A percentile compares a stretch with the other conserved stretches of the same genome.
phyloP scores from a whole-genome alignment of 2,888 invertebrate species.

The Sialis lutaria region DNA sequence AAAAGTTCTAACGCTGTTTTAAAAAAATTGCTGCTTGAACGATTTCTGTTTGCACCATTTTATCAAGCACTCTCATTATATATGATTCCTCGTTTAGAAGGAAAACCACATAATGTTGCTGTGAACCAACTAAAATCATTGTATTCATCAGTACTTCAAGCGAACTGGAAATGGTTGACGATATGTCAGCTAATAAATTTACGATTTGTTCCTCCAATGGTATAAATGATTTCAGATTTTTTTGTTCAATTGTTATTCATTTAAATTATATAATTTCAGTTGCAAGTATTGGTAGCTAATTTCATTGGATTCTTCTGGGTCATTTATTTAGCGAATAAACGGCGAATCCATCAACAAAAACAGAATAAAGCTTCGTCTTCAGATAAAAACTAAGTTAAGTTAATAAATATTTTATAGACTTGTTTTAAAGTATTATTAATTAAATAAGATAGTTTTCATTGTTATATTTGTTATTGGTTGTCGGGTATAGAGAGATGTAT shows the following conservation, averaged over 20 bases:
- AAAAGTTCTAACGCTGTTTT: conserved; percentile 28
- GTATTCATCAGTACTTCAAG: conserved; percentile 45
- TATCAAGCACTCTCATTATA: conserved; percentile 60
- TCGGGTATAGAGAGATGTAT: too few relatives aligned
- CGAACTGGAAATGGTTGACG: conserved; percentile 65
- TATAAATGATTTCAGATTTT: conserved; percentile 23
- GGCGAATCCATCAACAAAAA: conserved; percentile 31
- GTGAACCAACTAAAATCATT: conserved; percentile 41
- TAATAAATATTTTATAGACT: too few relatives aligned
- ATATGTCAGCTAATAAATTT: conserved; percentile 57
- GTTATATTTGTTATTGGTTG: not conserved
- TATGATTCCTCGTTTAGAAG: conserved; percentile 56
- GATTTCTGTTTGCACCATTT: conserved; percentile 51
- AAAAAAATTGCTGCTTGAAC: conserved; percentile 50
- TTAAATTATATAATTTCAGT: conserved; percentile 31
- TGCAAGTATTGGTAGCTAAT: conserved; percentile 56
- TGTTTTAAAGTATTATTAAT: too few relatives aligned
- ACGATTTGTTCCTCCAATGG: conserved; percentile 61
- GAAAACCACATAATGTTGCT: conserved; percentile 48
- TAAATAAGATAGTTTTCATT: not conserved
- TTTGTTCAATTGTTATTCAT: not conserved
- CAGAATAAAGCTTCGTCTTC: not conserved
- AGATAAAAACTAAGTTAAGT: too few relatives aligned
- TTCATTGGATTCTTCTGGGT: conserved; percentile 66
- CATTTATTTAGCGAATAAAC: conserved; percentile 51